A percentile compares a stretch with the other conserved stretches of the same genome.
Conservation (phyloP, 2,113 vertebrate genomes). For the Zapus hudsonius region DNA sequence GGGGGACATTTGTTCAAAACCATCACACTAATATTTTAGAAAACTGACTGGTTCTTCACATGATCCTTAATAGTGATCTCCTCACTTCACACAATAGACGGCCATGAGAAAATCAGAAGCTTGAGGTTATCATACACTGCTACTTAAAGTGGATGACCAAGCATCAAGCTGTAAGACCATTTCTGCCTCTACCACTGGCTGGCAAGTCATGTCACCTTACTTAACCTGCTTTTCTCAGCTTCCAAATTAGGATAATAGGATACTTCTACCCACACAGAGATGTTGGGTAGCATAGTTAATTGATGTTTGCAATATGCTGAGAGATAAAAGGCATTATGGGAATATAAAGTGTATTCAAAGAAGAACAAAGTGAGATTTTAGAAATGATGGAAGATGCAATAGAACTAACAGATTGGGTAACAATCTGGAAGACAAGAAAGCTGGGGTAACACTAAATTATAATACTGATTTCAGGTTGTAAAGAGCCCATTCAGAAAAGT, state of each 20-base stretch:
- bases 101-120: neutral
- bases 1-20: no score
- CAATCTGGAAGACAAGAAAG: conserved; percentile 22
- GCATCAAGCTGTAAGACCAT: neutral
- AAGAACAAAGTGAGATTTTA: conserved; percentile 62
- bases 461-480: conserved; percentile 48
- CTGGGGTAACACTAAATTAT: neutral
- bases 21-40: neutral
- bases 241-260: conserved; percentile 62
- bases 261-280: conserved; percentile 56
- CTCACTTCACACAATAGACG: neutral
- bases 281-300: conserved; percentile 59
- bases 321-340: conserved; percentile 68
- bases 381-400: conserved; percentile 30
- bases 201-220: conserved; percentile 4
- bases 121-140: neutral
- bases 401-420: conserved; percentile 43
- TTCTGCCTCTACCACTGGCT: conserved; percentile 31
- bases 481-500: conserved; percentile 44
- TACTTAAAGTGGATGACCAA: conserved; percentile 5
- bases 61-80: neutral
- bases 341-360: conserved; percentile 47
- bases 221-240: conserved; percentile 37
- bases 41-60: neutral
- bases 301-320: conserved; percentile 52